Evolutionary conservation across 2,113 vertebrate species (phyloP).

Genomic region (Psammodynastes pulverulentus): DNA sequence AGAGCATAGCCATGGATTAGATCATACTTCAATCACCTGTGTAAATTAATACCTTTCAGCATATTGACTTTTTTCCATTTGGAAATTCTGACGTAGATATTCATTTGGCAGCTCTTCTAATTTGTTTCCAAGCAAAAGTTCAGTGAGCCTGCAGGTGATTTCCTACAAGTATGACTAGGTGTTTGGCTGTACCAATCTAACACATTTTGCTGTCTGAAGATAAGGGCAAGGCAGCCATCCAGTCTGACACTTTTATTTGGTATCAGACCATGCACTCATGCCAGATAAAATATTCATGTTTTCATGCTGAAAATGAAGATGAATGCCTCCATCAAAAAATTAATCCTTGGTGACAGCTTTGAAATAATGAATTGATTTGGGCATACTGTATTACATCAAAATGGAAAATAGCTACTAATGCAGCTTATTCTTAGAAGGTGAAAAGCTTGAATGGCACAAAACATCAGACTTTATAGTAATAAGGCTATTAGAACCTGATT

Average conservation of each 20-base stretch:
- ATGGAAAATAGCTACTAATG: background rate
- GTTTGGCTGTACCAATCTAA: background rate
- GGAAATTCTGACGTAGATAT: background rate
- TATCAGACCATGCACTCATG: background rate
- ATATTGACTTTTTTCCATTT: background rate
- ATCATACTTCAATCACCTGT: background rate
- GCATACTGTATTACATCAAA: background rate
- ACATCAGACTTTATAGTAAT: background rate
- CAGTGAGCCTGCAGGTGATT: background rate
- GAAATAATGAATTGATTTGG: background rate
- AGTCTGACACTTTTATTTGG: background rate
- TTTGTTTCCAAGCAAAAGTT: background rate
- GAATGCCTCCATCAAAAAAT: background rate
- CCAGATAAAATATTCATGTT: background rate
- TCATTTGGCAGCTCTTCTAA: background rate
- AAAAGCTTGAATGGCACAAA: background rate
- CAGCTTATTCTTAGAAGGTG: background rate
- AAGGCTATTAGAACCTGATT: background rate
- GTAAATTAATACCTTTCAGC: too few species aligned
- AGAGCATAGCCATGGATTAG: background rate
- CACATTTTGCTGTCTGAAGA: background rate
- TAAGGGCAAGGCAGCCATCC: background rate
- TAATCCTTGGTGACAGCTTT: background rate
- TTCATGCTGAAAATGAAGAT: background rate
- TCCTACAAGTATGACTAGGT: background rate